Evolutionary conservation across 2,797 vertebrate genomes (phyloP), one percentile per base, ranked within the genome.

Genomic region (Denticeps clupeoides): DNA sequence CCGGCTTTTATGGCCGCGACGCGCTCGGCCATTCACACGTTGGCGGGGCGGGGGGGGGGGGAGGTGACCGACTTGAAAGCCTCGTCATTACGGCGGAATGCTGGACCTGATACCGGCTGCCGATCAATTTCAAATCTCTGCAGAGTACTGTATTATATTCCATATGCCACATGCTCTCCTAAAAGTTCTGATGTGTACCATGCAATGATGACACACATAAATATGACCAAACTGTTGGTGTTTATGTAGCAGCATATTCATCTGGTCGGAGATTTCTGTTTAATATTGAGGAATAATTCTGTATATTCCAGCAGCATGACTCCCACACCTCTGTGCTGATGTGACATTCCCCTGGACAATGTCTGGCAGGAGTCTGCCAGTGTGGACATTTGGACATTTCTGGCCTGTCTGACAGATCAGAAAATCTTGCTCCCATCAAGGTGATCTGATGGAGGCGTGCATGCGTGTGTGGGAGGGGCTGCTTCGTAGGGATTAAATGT

Each of bases 21-120:
- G 69, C 69, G 77, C 74, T 77, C 78, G 68, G 68, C 64, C 68
- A 60, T 80, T 85, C 73, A 60, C 80, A 83, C 76, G 69, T 80
- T 58, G 68, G 64, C 57, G 68, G 70, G 65, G 78, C 77, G 82
- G 3, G 71, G 72, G 72, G 79, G 69, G 63, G 71, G 81, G 1
- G 74, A 68, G 73, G 77, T 70, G 69, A 52, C 56, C 43, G 61
- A 77, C 80, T 70, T 82, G 58, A 80, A 79, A 82, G 67, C 73
- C 69, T 72, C 77, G 62, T 77, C 76, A 75, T 84, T 47, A 64
- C 62, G 63, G 64, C 74, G 78, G 77, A 80, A 78, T 79, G 69
- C 75, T 81, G 79, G 83, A n/a, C n/a, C n/a, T n/a, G n/a, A n/a
- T n/a, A n/a, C n/a, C n/a, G n/a, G n/a, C n/a, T n/a, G n/a, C n/a